A percentile compares a stretch with the other conserved stretches of the same genome.
These are phyloP conservation scores for Aurelia aurita complex sp. Pacific DNA, from an alignment of 30 jellyfish, hydroid and myxozoan species.

Conservation along the genomic window DNA sequence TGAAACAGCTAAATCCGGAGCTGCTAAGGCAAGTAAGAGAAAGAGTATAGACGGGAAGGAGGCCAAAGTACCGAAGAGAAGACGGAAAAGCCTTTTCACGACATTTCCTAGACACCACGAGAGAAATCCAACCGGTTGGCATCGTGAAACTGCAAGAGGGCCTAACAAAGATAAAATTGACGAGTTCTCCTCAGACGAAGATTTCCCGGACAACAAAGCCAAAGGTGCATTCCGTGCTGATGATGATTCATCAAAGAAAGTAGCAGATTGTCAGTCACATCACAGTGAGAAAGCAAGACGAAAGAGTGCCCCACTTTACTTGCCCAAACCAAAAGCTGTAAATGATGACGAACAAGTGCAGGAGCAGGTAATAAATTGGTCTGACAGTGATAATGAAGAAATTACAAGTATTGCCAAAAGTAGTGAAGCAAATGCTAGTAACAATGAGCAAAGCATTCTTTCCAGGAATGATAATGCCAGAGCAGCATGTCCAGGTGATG, in stretches of 20 bases:
- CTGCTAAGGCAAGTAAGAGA: background rate
- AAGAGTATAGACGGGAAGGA: background rate
- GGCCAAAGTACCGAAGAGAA: background rate
- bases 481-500: no score
- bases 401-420: background rate
- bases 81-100: conserved; percentile 6
- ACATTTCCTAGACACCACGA: background rate
- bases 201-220: background rate
- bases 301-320: background rate
- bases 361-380: background rate
- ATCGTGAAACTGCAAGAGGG: background rate
- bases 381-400: background rate
- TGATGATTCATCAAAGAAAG: no score
- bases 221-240: background rate
- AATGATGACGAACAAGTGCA: background rate
- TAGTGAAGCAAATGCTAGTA: background rate
- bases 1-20: background rate
- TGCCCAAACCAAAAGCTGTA: no score
- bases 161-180: conserved; percentile 13
- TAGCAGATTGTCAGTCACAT: no score
- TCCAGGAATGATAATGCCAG: no score
- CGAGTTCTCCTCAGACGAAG: conserved; percentile 34
- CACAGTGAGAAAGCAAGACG: background rate
- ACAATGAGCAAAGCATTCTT: no score
- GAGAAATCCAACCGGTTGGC: background rate